Evolutionary conservation across 2,797 vertebrate species (phyloP), one percentile per base, ranked within the genome.

Genomic region (Sphenodon punctatus): DNA sequence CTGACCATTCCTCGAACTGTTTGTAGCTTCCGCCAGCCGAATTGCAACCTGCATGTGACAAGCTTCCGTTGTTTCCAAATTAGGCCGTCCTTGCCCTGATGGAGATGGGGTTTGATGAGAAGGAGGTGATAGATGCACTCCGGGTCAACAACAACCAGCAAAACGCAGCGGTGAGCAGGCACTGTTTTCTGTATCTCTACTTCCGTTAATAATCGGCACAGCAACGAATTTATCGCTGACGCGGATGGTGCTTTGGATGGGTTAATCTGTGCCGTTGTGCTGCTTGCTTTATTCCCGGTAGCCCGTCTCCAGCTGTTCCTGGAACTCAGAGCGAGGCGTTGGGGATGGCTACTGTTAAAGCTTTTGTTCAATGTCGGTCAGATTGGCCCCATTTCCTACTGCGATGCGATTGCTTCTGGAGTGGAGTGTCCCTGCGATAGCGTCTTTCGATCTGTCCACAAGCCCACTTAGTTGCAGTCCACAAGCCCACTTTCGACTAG

Each of bases 21-120:
- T 20, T 66, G 12, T 58, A 30, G 36, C 58, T 41, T n/a, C 45
- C 36, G 39, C 49, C n/a, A 9, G 51, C 20, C 38, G 38, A 14
- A 38, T 25, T 5, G 8, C 79, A 23, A 42, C 6, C 30, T 8
- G 7, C 11, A 0, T 48, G 34, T 43, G 56, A 79, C 27, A 43
- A 85, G 13, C 41, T 43, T n/a, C 30, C 87, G 49, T 30, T 25
- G 10, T 87, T 91, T 51, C 83, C 41, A 8, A 68, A 89, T 17
- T 72, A 99, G 99, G 98, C 97, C 20, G 97, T 99, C 88, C 95
- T 98, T 66, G 98, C 98, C 42, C 94, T 99, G 89, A 99, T 99
- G 98, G 98, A 99, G 93, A 99, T 99, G 99, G 99, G 98, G 13
- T 99, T 99, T 76, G 98, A 99, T 65, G 98, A 99, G 78, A 98